A percentile compares a stretch with the other conserved stretches of the same genome.
These are phyloP conservation scores for Hemicrepidius hirtus DNA, from an alignment of 2,888 invertebrate species.

Conservation along the genomic window DNA sequence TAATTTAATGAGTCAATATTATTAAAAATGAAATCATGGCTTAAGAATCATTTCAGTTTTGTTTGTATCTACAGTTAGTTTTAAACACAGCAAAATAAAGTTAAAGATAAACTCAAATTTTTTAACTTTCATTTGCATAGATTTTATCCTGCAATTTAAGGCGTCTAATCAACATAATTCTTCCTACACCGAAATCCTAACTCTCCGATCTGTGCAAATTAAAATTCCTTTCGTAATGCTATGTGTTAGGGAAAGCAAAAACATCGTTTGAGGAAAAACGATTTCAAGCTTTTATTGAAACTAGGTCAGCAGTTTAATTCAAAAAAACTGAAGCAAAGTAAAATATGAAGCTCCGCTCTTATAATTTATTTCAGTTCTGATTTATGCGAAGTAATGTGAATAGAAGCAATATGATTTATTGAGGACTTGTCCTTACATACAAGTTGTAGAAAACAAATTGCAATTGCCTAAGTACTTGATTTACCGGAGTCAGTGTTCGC, in stretches of 20 bases:
- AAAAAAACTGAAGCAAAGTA: conserved; percentile 17
- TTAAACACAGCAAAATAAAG: no score
- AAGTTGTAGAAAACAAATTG: conserved; percentile 37
- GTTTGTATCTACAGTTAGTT: no score
- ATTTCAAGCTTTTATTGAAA: conserved; percentile 26
- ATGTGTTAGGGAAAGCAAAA: conserved; percentile 4
- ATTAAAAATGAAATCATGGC: no score
- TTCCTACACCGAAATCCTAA: no score
- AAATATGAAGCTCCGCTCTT: conserved; percentile 19
- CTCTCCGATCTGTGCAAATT: background rate
- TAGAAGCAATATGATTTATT: conserved; percentile 35
- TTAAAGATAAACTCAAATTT: no score
- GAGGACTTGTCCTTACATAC: background rate
- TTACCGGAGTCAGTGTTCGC: conserved; percentile 9
- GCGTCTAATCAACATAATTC: no score
- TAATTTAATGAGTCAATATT: no score
- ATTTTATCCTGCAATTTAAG: no score
- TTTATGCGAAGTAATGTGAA: conserved; percentile 33
- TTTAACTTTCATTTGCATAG: no score
- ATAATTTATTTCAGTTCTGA: conserved; percentile 25
- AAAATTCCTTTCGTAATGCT: conserved; percentile 3
- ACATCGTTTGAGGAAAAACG: conserved; percentile 13
- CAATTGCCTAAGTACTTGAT: conserved; percentile 37
- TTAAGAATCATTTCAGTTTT: no score
- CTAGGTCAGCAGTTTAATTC: conserved; percentile 38